Evolutionary conservation across 2,888 invertebrate species (phyloP).

Genomic region (Agrochola lota): DNA sequence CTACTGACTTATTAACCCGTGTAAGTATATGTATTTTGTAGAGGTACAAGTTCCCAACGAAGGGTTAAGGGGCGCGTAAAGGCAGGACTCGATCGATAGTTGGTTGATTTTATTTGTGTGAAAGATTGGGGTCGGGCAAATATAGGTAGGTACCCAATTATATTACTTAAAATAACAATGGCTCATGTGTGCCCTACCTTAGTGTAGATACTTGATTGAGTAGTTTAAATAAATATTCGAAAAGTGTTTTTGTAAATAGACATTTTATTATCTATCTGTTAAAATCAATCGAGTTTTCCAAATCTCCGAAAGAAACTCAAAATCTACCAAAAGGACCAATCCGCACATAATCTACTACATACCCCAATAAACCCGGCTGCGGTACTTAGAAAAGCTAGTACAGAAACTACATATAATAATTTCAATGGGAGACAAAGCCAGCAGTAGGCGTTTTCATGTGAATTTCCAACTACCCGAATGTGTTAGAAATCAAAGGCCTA

Average conservation of each 20-base stretch:
- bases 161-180: constrained; percentile 28
- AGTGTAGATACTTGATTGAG: not conserved
- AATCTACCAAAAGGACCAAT: not conserved
- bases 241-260: not conserved
- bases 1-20: not conserved
- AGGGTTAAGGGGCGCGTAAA: constrained; percentile 19
- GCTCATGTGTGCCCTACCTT: not conserved
- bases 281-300: not conserved
- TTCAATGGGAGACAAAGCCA: not conserved
- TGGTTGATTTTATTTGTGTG: constrained; percentile 37
- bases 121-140: constrained; percentile 40
- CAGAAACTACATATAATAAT: not conserved
- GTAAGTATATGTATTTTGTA: not conserved
- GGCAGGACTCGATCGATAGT: constrained; percentile 37
- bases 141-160: constrained; percentile 13
- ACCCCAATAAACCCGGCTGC: not conserved
- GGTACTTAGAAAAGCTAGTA: not conserved
- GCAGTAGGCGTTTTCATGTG: not conserved
- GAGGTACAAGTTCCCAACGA: constrained; percentile 1
- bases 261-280: not conserved
- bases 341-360: no score
- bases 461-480: not conserved
- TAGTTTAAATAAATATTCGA: not conserved
- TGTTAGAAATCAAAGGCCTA: not conserved
- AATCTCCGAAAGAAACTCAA: not conserved